phyloP scores from a whole-genome alignment of 1,140 invertebrate genomes.

The Nephila pilipes region DNA sequence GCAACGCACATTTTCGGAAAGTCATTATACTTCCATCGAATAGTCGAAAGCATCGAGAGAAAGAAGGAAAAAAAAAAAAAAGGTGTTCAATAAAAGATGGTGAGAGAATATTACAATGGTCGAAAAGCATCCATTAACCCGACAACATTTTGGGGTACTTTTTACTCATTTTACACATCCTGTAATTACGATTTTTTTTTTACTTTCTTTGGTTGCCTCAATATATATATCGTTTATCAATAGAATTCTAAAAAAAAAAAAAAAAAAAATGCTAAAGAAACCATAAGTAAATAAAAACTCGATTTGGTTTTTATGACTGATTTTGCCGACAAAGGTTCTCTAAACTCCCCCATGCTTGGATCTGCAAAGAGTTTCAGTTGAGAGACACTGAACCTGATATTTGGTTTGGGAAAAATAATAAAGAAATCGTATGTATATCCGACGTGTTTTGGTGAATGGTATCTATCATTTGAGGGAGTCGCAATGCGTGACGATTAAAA shows the following conservation, averaged over 20 bases:
- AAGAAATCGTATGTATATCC: not conserved
- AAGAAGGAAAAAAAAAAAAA: conserved; percentile 33
- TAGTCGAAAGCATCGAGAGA: not conserved
- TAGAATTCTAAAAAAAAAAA: not conserved
- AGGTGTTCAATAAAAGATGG: not conserved
- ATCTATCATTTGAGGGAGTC: conserved; percentile 35
- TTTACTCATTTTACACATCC: conserved; percentile 25
- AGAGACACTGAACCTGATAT: not conserved
- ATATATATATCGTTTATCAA: not conserved
- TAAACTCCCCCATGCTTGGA: not conserved
- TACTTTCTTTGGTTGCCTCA: not conserved
- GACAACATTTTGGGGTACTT: not conserved
- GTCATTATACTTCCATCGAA: conserved; percentile 15
- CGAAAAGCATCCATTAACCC: not conserved
- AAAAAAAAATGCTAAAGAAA: not conserved
- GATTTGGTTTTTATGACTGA: not conserved
- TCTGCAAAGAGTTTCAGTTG: not conserved
- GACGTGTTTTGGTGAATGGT: not conserved
- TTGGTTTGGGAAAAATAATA: not conserved
- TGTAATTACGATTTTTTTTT: conserved; percentile 50
- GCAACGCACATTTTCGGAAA: not conserved
- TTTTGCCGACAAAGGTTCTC: not conserved
- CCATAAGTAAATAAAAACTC: conserved; percentile 13
- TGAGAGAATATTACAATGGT: not conserved
- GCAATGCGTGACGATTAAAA: conserved; percentile 41